Conservation (phyloP, 1,140 invertebrate species). For the Solenopsis fugax region DNA sequence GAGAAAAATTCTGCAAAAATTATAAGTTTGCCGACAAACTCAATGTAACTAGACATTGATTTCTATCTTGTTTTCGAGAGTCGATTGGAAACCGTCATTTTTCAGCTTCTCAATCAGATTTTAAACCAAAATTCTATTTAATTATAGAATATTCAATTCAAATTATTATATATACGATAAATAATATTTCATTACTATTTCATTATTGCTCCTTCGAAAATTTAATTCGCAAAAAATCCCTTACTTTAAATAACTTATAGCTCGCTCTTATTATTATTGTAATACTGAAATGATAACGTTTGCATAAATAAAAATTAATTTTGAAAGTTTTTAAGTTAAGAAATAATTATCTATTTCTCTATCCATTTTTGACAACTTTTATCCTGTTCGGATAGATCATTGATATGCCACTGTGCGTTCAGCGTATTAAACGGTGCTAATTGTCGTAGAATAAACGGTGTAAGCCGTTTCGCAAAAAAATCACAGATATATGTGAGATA, state of each 20-base stretch:
- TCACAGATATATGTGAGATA: slow-evolving; percentile 9
- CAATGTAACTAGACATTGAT: neutral
- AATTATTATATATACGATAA: neutral
- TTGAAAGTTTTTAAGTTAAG: neutral
- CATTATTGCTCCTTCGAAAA: neutral
- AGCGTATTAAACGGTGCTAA: neutral
- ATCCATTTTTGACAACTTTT: neutral
- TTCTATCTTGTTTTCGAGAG: too few relatives aligned
- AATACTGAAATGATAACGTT: neutral
- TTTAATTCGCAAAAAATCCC: neutral
- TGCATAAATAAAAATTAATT: neutral
- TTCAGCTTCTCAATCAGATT: neutral
- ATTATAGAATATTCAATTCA: neutral
- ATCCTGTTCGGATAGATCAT: neutral
- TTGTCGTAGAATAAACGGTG: neutral
- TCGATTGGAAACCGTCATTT: neutral
- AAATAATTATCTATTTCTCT: neutral
- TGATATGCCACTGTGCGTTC: neutral
- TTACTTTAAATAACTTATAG: neutral
- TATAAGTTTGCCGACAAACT: neutral
- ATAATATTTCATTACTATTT: slow-evolving; percentile 14
- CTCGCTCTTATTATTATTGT: neutral
- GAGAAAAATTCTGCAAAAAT: slow-evolving; percentile 1
- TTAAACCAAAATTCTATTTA: neutral
- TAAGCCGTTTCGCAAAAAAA: slow-evolving; percentile 14